Evolutionary conservation across 2,113 vertebrate species (phyloP).

Genomic region (Mormyrus lacerda): DNA sequence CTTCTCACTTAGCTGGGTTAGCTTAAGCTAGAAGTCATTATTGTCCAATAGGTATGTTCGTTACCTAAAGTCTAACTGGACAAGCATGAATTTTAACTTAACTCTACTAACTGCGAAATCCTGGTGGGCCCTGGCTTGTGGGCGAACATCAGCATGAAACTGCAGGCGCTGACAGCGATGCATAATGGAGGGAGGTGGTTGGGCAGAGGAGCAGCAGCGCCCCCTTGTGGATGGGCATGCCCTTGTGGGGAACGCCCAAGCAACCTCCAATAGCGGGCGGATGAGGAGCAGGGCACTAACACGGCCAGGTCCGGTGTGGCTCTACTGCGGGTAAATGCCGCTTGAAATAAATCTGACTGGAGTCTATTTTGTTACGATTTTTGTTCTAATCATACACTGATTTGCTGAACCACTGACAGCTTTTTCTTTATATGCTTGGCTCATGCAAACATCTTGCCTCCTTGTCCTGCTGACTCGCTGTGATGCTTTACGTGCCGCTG

Average conservation of each 20-base stretch:
- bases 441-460: background rate
- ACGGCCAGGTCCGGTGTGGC: constrained; percentile 25
- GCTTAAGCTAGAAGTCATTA: background rate
- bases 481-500: background rate
- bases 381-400: background rate
- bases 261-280: constrained; percentile 54
- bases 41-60: background rate
- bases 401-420: background rate
- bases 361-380: background rate
- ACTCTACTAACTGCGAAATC: background rate
- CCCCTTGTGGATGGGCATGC: constrained; percentile 50
- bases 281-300: constrained; percentile 72
- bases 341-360: background rate
- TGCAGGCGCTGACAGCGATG: background rate
- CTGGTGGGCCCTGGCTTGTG: constrained; percentile 33
- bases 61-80: background rate
- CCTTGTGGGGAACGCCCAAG: constrained; percentile 63
- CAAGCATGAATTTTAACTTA: background rate
- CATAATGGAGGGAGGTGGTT: background rate
- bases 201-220: background rate
- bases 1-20: background rate
- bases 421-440: background rate
- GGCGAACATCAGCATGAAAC: background rate
- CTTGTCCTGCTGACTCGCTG: background rate
- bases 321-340: background rate